Percentiles rank a stretch among this genome's conserved stretches.
These are phyloP conservation scores for Tinea semifulvella DNA, from an alignment of 2,888 invertebrate species.

Conservation along the genomic window DNA sequence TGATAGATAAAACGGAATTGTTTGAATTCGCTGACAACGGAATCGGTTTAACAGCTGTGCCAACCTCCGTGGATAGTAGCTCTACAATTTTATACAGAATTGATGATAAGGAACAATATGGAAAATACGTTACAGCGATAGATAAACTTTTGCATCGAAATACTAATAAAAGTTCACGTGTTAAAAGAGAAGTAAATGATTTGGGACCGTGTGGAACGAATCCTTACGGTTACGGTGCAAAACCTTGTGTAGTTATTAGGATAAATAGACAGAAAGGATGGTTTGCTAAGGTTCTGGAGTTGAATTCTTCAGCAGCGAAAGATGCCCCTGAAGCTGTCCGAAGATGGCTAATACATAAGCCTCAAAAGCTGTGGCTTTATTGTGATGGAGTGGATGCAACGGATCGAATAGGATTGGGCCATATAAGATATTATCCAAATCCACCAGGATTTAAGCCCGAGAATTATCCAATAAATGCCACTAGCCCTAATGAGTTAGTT, in stretches of 20 bases:
- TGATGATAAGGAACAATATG: conserved; percentile 29
- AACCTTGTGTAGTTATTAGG: conserved; percentile 45
- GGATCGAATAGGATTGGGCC: conserved; percentile 47
- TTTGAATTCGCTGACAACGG: conserved; percentile 32
- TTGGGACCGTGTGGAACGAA: conserved; percentile 43
- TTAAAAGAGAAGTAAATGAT: conserved; percentile 8
- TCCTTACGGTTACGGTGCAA: conserved; percentile 47
- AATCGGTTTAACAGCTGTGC: conserved; percentile 33
- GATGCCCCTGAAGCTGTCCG: conserved; percentile 33
- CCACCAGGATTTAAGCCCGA: conserved; percentile 47
- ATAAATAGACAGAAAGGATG: conserved; percentile 45
- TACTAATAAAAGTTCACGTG: conserved; percentile 25
- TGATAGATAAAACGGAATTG: conserved; percentile 24
- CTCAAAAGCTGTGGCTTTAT: conserved; percentile 39
- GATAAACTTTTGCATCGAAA: conserved; percentile 27
- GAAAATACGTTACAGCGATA: conserved; percentile 40
- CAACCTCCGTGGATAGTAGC: conserved; percentile 30
- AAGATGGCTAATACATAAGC: conserved; percentile 32
- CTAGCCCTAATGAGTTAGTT: conserved; percentile 33
- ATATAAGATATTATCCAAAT: conserved; percentile 42
- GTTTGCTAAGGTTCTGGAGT: conserved; percentile 36
- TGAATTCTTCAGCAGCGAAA: conserved; percentile 26
- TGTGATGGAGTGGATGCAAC: conserved; percentile 42
- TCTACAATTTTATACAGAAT: conserved; percentile 46
- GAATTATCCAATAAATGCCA: conserved; percentile 32